phyloP scores from a whole-genome alignment of 1,140 invertebrate species.

The Drosophila tristis region DNA sequence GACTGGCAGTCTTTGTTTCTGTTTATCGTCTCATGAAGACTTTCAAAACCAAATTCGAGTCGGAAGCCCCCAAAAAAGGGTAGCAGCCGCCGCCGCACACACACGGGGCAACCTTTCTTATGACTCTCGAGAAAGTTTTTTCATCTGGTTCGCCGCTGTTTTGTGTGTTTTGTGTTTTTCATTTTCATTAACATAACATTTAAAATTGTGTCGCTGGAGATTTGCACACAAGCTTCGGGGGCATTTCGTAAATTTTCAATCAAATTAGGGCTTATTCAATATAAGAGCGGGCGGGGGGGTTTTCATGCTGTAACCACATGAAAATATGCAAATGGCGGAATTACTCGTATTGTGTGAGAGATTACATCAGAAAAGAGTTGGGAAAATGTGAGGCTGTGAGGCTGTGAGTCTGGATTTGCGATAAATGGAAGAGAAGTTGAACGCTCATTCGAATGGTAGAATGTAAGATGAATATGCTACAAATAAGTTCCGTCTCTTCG shows the following conservation, averaged over 20 bases:
- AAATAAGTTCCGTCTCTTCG: no score
- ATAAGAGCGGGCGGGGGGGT: neutral
- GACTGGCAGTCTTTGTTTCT: slow-evolving; percentile 64
- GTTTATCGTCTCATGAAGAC: slow-evolving; percentile 69
- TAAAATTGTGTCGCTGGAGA: slow-evolving; percentile 11
- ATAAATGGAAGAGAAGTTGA: no score
- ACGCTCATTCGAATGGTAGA: no score
- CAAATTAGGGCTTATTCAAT: slow-evolving; percentile 35
- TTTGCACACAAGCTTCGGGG: slow-evolving; percentile 33
- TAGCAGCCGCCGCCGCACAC: neutral
- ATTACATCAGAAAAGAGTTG: slow-evolving; percentile 7
- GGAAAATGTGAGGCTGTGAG: neutral
- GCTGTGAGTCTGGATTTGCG: no score
- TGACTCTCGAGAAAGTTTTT: slow-evolving; percentile 65
- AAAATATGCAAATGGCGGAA: slow-evolving; percentile 27
- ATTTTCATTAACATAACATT: slow-evolving; percentile 66
- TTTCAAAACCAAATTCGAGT: slow-evolving; percentile 51
- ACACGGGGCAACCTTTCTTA: slow-evolving; percentile 37
- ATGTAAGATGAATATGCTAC: no score
- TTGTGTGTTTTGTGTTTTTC: slow-evolving; percentile 8
- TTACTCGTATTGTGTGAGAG: slow-evolving; percentile 11
- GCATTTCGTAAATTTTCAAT: slow-evolving; percentile 47
- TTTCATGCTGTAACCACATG: slow-evolving; percentile 24
- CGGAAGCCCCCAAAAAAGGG: slow-evolving; percentile 37
- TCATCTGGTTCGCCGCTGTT: slow-evolving; percentile 14